These are phyloP conservation scores for Rhipidura dahli DNA, from an alignment of 2,113 vertebrate genomes.

Conservation along the genomic window DNA sequence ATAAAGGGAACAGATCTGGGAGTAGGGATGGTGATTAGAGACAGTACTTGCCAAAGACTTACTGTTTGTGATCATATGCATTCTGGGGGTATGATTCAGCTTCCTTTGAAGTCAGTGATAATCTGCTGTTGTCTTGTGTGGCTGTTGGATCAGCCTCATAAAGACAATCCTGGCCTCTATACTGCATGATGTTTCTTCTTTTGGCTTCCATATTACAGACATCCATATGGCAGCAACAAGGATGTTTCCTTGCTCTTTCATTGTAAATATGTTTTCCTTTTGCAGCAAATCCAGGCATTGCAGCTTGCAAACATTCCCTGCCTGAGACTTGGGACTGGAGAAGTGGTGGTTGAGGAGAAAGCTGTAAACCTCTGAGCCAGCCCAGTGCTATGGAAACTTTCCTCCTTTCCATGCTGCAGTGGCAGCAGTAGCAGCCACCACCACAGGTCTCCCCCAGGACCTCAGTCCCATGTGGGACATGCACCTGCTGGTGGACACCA, in stretches of 20 bases:
- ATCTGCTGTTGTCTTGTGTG: background rate
- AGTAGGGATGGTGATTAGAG: background rate
- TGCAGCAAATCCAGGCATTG: background rate
- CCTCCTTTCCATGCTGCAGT: background rate
- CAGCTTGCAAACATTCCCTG: background rate
- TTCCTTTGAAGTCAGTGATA: conserved; percentile 15
- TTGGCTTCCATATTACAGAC: background rate
- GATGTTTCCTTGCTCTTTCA: background rate
- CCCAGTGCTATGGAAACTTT: background rate
- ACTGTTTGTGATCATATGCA: background rate
- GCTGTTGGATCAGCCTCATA: background rate
- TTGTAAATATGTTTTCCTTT: background rate
- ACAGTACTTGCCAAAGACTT: background rate
- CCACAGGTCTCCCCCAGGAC: background rate
- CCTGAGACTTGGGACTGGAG: background rate
- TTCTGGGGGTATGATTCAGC: background rate
- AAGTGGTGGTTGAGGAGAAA: background rate
- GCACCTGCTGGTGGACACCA: background rate
- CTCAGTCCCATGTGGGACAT: background rate
- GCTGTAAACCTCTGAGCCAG: background rate
- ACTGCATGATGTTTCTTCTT: background rate
- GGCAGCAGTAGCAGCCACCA: background rate
- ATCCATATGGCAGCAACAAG: background rate
- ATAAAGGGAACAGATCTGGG: background rate
- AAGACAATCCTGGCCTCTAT: background rate